Percentiles rank a stretch among this genome's conserved stretches.
Evolutionary conservation across 2,888 invertebrate species (phyloP).

Genomic region (Tyria jacobaeae): DNA sequence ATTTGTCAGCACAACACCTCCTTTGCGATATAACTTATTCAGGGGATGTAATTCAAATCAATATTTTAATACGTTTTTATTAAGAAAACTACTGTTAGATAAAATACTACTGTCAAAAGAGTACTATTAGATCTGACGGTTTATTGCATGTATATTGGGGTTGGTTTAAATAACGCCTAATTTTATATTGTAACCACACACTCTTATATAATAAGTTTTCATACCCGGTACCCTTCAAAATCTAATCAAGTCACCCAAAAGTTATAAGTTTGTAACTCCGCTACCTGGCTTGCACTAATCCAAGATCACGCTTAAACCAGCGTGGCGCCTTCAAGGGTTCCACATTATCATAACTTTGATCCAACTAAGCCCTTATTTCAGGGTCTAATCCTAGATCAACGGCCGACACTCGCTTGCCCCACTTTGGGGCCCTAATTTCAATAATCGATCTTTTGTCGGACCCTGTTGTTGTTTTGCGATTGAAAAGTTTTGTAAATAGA

Average conservation of each 20-base stretch:
- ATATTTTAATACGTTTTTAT: no score
- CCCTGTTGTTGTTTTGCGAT: background rate
- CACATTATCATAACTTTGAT: slow-evolving; percentile 83
- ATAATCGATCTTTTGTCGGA: slow-evolving; percentile 41
- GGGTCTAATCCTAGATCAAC: slow-evolving; percentile 67
- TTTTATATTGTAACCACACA: background rate
- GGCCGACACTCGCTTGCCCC: slow-evolving; percentile 23
- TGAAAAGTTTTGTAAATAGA: background rate
- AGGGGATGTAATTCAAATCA: no score
- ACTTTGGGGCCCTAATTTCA: slow-evolving; percentile 37
- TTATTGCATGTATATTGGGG: background rate
- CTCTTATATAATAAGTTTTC: background rate
- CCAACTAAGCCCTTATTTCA: slow-evolving; percentile 67
- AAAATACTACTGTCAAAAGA: no score
- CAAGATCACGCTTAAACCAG: slow-evolving; percentile 52
- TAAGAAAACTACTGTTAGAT: no score
- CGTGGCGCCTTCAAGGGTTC: slow-evolving; percentile 57
- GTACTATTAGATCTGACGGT: no score
- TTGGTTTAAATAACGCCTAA: background rate
- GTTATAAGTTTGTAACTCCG: slow-evolving; percentile 30
- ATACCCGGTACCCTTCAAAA: slow-evolving; percentile 20
- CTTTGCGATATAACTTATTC: no score
- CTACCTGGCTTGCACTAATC: slow-evolving; percentile 57
- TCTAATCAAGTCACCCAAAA: slow-evolving; percentile 44
- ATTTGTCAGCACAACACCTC: no score